Evolutionary conservation across 2,888 invertebrate genomes (phyloP).

Genomic region (Perithous albicinctus): DNA sequence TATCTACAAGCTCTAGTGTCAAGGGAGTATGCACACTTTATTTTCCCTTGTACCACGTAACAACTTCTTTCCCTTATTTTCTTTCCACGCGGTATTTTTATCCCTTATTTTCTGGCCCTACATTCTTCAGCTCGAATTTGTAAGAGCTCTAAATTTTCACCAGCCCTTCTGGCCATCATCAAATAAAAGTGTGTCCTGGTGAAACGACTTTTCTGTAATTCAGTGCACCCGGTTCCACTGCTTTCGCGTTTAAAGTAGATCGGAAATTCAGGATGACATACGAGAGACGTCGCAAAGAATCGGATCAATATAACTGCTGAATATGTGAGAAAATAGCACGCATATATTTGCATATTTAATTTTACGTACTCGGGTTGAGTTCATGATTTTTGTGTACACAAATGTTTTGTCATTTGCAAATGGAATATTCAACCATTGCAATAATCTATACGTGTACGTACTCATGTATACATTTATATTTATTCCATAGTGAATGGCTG

Average conservation of each 20-base stretch:
- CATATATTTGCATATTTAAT: background rate
- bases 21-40: slow-evolving; percentile 32
- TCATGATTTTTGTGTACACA: background rate
- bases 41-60: slow-evolving; percentile 19
- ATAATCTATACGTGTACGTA: background rate
- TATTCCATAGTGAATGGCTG: background rate
- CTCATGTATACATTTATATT: background rate
- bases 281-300: background rate
- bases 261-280: background rate
- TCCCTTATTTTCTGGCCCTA: background rate
- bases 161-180: slow-evolving; percentile 4
- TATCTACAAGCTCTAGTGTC: background rate
- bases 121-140: background rate
- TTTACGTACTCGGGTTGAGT: background rate
- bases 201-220: slow-evolving; percentile 19
- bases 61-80: slow-evolving; percentile 21
- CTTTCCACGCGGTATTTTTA: background rate
- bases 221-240: slow-evolving; percentile 5
- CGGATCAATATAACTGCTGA: background rate
- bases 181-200: slow-evolving; percentile 12
- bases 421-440: background rate
- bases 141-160: slow-evolving; percentile 14
- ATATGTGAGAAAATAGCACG: no score
- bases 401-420: background rate
- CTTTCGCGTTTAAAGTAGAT: background rate